Base-by-base conservation (phyloP, 2,888 invertebrate species). In the Seladonia tumulorum region DNA sequence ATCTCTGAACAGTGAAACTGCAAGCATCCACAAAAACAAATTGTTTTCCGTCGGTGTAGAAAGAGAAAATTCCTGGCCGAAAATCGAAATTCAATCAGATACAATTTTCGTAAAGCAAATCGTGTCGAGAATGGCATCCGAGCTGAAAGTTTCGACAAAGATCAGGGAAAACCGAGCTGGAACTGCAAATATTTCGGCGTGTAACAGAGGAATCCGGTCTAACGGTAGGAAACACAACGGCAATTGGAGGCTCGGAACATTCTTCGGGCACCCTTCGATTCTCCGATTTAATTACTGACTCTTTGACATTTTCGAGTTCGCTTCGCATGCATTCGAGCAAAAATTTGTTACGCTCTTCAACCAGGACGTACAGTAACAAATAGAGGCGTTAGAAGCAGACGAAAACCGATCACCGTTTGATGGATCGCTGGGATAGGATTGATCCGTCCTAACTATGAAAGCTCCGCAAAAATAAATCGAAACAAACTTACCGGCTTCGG, bases 381-480 rank as follows among this genome's bases (percentile, higher is more conserved):
- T 66, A 63, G 53, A 76, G 42, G 22, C 22, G 53, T 35, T 57
- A 66, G 63, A 66, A 72, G 35, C 76, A 53, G 49, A 42, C 25
- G 14, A 63, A 76, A 66, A 72, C 47, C 68, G 57, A 60, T 73
- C 83, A 60, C 57, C 29, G 49, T 77, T 82, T 83, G 83, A 83
- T 77, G 77, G 83, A 83, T 82, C 47, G 29, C 66, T 72, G 29
- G 0, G 72, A 71, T 39, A 77, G 16, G 68, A 83, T 83, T 73
- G 72, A 83, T 83, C 75, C 75, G 22, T 82, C 25, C 39, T 60
- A 53, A 71, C n/a, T 22, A 76, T 42, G 71, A 35, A 76, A 57
- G 68, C 49, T 76, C 25, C 18, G 53, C 22, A 53, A 39, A 76
- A 83, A 76, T 73, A 72, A 71, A 82, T 72, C 47, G 39, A 35